Evolutionary conservation across 2,113 vertebrate genomes (phyloP).

Genomic region (Grallaria varia): DNA sequence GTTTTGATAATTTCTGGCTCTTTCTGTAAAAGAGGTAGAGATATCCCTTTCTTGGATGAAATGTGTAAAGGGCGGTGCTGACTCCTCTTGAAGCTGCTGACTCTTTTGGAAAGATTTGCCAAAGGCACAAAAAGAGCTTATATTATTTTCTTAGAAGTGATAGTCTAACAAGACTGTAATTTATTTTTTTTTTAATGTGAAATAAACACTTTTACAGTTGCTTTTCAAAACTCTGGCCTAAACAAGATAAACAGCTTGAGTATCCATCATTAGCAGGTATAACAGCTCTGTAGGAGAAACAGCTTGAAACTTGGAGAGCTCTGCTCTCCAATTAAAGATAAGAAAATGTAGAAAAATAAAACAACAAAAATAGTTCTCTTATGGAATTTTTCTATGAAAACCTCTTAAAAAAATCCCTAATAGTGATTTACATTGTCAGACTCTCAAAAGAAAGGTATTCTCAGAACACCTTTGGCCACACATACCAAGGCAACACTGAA

Average conservation of each 20-base stretch:
- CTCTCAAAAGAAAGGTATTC: not conserved
- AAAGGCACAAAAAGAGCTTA: not conserved
- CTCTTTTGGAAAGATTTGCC: not conserved
- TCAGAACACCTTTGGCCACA: not conserved
- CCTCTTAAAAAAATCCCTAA: not conserved
- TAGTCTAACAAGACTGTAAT: not conserved
- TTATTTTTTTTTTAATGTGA: not conserved
- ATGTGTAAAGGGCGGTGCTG: not conserved
- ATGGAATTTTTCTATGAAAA: not conserved
- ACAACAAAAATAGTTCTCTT: not conserved
- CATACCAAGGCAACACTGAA: not conserved
- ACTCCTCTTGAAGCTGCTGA: not conserved
- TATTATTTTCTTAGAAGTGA: not conserved
- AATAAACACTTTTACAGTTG: not conserved
- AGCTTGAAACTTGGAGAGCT: not conserved
- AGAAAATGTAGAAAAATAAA: not conserved
- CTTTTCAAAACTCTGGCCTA: not conserved
- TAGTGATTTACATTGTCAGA: not conserved
- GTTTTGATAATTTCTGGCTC: not conserved
- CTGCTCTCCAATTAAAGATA: not conserved
- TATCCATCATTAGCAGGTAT: not conserved
- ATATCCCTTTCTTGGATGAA: not conserved
- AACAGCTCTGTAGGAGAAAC: not conserved
- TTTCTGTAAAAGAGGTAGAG: not conserved
- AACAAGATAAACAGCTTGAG: not conserved